A percentile compares a stretch with the other conserved stretches of the same genome.
phyloP scores from a whole-genome alignment of 64 coral and sea anemone species.

The Porites australiensis region DNA sequence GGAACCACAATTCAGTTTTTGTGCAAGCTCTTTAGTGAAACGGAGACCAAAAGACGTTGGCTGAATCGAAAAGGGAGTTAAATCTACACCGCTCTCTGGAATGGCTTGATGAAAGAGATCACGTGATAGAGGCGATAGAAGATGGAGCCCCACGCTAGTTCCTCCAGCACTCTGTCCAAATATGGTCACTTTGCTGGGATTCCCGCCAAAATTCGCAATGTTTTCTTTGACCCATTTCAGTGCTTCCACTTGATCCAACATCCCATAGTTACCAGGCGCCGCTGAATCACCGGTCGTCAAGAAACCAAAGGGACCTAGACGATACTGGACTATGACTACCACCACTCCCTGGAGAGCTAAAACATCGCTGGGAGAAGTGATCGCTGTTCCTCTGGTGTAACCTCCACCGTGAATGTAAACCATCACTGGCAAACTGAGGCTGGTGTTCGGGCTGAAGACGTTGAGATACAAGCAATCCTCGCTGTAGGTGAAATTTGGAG shows the following conservation, averaged over 20 bases:
- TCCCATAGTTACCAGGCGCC: conserved; percentile 41
- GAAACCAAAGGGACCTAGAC: conserved; percentile 50
- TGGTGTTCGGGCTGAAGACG: conserved; percentile 33
- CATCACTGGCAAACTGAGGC: conserved; percentile 47
- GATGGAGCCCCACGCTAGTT: conserved; percentile 28
- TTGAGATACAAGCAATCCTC: conserved; percentile 64
- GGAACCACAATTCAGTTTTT: background rate
- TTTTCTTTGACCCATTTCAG: conserved; percentile 20
- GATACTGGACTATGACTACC: conserved; percentile 28
- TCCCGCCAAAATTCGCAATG: conserved; percentile 12
- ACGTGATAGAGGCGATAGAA: conserved; percentile 48
- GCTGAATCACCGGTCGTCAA: conserved; percentile 9
- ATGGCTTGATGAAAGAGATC: conserved; percentile 41
- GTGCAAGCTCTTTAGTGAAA: conserved; percentile 1
- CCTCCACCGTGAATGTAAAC: conserved; percentile 61
- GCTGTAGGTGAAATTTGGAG: conserved; percentile 12
- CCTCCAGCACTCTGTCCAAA: conserved; percentile 58
- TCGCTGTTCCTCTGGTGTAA: background rate
- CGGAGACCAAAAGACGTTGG: background rate
- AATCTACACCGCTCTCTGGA: conserved; percentile 58
- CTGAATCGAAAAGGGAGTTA: conserved; percentile 14
- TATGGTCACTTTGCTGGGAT: conserved; percentile 39
- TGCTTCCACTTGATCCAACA: conserved; percentile 53
- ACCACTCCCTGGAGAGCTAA: conserved; percentile 55
- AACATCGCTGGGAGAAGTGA: conserved; percentile 1